Evolutionary conservation across 2,888 invertebrate species (phyloP).

Genomic region (Scaeva pyrastri): DNA sequence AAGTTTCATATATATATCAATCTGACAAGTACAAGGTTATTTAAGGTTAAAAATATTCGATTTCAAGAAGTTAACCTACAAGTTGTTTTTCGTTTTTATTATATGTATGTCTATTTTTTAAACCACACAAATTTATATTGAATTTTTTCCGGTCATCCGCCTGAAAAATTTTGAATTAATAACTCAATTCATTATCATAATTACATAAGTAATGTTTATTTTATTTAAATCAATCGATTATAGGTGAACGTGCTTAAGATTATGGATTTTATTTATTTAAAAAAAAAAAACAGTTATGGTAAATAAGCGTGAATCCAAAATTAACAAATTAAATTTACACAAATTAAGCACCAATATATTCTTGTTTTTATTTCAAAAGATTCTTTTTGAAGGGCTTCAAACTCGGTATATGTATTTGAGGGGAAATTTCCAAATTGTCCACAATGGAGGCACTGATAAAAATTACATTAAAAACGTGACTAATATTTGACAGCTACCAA

Average conservation of each 20-base stretch:
- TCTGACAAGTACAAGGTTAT: neutral
- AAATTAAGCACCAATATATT: neutral
- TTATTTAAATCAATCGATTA: too few species aligned
- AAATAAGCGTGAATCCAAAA: neutral
- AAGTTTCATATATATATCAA: neutral
- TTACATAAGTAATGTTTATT: too few species aligned
- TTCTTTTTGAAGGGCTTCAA: neutral
- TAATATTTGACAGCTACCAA: neutral
- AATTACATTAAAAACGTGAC: too few species aligned
- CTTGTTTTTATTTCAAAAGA: neutral
- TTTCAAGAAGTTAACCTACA: neutral
- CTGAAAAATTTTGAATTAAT: neutral
- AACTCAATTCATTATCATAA: neutral
- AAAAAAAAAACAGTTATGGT: neutral
- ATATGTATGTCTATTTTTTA: too few species aligned
- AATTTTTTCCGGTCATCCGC: neutral
- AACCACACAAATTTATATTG: too few species aligned
- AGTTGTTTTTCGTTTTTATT: neutral
- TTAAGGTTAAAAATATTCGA: neutral
- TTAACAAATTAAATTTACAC: neutral
- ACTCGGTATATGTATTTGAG: neutral
- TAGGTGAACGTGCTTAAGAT: too few species aligned
- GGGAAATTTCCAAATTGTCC: slow-evolving; percentile 14
- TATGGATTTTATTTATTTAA: too few species aligned
- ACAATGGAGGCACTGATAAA: neutral